Evolutionary conservation across 2,113 vertebrate genomes (phyloP), one percentile per base, ranked within the genome.

Genomic region (Emberiza fucata): DNA sequence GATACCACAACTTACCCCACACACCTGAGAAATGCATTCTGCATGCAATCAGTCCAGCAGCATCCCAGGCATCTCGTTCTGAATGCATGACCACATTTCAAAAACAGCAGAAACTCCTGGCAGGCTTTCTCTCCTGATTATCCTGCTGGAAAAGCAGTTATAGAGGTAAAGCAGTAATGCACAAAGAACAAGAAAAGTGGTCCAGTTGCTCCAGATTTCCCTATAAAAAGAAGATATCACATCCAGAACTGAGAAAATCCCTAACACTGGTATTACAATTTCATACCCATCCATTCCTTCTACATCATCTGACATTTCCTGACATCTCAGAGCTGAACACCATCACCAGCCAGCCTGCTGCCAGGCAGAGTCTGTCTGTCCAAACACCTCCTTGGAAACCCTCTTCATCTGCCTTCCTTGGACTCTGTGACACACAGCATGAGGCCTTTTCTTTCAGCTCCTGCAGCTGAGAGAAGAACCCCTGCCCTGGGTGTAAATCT

Each of bases 141-240:
- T 53, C 2, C 44, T 50, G 53, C 11, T 54, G 59, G 51, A 45
- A 51, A 48, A 61, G 60, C 60, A 86, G n/a, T 53, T 83, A 42
- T 83, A 42, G 71, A 68, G 37, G 18, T 82, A 84, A 35, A 80
- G 51, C 24, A 60, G 31, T 64, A 40, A 61, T n/a, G 39, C 15
- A 31, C 21, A 71, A 70, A 51, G 44, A 75, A 24, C 69, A 91
- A 68, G 66, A 81, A 35, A 68, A 29, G 21, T 19, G 53, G 14
- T 73, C 75, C 57, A 76, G 14, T 33, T 65, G 45, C 45, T 81
- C 20, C 59, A 59, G 15, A 45, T 56, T 63, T 81, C 48, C 66
- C 31, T n/a, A 42, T 1, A 0, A 28, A 63, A 73, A 48, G 19
- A 40, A 29, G 12, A 20, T 23, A 51, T 2, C 28, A 10, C n/a